Conservation (phyloP, 2,888 invertebrate species). For the Diogma glabrata region DNA sequence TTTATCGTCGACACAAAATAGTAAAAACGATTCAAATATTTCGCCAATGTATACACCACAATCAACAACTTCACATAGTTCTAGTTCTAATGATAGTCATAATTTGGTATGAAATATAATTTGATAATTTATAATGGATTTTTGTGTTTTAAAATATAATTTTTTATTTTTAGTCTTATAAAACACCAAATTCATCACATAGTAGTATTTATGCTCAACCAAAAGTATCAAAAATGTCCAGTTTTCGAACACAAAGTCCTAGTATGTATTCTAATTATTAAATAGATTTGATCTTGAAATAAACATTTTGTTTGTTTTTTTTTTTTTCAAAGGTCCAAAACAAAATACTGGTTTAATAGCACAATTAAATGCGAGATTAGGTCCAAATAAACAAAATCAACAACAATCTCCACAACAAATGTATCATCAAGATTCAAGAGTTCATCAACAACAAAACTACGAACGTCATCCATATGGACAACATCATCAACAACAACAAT, state of each 20-base stretch:
- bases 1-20: not conserved
- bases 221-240: constrained; percentile 35
- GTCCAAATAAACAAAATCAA: constrained; percentile 21
- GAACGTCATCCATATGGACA: constrained; percentile 14
- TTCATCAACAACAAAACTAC: constrained; percentile 10
- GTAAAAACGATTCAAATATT: not conserved
- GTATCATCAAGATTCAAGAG: constrained; percentile 14
- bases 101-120: constrained; percentile 6
- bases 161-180: constrained; percentile 29
- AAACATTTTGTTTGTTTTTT: not conserved
- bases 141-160: constrained; percentile 2
- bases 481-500: constrained; percentile 21
- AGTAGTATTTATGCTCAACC: constrained; percentile 37
- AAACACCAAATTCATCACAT: constrained; percentile 28
- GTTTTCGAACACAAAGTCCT: constrained; percentile 32
- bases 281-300: no score
- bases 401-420: constrained; percentile 22
- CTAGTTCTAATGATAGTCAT: constrained; percentile 11
- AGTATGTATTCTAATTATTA: constrained; percentile 19
- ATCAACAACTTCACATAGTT: constrained; percentile 23
- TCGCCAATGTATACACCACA: constrained; percentile 11
- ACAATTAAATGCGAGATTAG: constrained; percentile 34
- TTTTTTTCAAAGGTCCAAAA: constrained; percentile 27
- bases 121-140: not conserved
- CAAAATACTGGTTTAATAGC: constrained; percentile 35